Base-by-base conservation (phyloP, 2,113 vertebrate genomes). In the Piprites chloris region DNA sequence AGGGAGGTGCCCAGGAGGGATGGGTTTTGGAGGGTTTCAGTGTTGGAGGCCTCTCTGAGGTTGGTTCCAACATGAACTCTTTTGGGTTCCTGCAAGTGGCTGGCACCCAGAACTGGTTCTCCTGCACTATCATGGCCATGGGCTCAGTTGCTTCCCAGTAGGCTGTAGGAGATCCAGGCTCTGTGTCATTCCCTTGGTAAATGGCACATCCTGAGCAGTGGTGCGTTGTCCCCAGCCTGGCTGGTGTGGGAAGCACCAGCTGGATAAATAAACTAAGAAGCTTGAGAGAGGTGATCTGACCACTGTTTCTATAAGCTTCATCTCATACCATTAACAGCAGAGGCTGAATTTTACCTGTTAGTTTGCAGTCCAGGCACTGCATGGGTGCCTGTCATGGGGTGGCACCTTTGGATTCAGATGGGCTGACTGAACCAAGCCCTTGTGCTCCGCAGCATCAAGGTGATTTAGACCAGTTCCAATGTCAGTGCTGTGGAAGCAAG, bases 311-410 rank as follows among this genome's bases (percentile, higher is more conserved):
- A 35, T 46, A 75, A 85, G 56, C 49, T 69, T 65, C n/a, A 42
- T 59, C 44, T 81, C 52, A 61, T 35, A 55, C 63, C 28, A 39
- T 61, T 81, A 71, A 39, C 19, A 47, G 14, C 32, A 81, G 35
- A 89, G 85, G 28, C 28, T 50, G 69, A 72, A 35, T 81, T 71
- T 76, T 76, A 58, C 52, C 17, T 66, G 35, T 55, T 53, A 46
- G 33, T 35, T 85, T 72, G 41, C 75, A 72, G 52, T 46, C 23
- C 52, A 76, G 35, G 30, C 18, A 13, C 68, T 78, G 55, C 18
- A n/a, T n/a, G n/a, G n/a, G n/a, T n/a, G n/a, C n/a, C n/a, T 68
- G 14, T 55, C 1, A 0, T 61, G 50, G 18, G 9, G 42, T 46
- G 27, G 30, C 59, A 58, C 27, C 39, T 58, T 63, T 2, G 3